Conservation (phyloP, 2,797 vertebrate genomes). For the Rachycentron canadum region DNA sequence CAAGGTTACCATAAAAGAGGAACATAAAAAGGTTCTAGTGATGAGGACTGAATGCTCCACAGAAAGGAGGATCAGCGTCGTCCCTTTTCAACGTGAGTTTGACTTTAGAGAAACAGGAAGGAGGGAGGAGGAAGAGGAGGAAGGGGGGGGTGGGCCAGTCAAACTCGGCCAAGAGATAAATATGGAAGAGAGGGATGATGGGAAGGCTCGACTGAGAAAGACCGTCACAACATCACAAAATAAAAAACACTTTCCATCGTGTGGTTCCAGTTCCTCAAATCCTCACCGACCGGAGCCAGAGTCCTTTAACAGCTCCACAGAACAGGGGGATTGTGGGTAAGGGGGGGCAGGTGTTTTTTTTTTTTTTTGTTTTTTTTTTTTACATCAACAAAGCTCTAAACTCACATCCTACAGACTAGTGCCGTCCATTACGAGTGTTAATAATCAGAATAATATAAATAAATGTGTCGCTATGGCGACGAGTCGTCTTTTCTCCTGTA, state of each 20-base stretch:
- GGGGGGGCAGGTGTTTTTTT: constrained; percentile 14
- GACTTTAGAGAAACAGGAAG: constrained; percentile 34
- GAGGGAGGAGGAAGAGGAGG: too few relatives aligned
- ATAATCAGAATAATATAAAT: constrained; percentile 81
- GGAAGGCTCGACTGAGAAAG: constrained; percentile 37
- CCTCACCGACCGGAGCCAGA: constrained; percentile 35
- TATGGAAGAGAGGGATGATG: constrained; percentile 57
- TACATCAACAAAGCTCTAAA: constrained; percentile 82
- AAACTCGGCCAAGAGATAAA: constrained; percentile 35
- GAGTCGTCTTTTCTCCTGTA: constrained; percentile 73
- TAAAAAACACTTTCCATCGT: constrained; percentile 26
- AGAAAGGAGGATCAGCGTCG: constrained; percentile 1
- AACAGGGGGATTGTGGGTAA: constrained; percentile 54
- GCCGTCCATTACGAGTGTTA: constrained; percentile 81
- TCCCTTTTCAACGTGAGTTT: constrained; percentile 60
- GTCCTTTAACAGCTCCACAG: constrained; percentile 50
- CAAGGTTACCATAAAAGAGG: constrained; percentile 68
- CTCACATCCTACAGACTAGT: constrained; percentile 84
- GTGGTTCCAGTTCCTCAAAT: constrained; percentile 53
- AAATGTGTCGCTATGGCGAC: constrained; percentile 80
- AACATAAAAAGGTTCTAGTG: constrained; percentile 53
- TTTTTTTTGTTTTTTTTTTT: constrained; percentile 3
- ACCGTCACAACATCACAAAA: constrained; percentile 62
- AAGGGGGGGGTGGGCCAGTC: background rate
- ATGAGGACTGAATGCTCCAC: constrained; percentile 31